These are phyloP conservation scores for Burhinus oedicnemus DNA, from an alignment of 2,113 vertebrate genomes.

Conservation along the genomic window DNA sequence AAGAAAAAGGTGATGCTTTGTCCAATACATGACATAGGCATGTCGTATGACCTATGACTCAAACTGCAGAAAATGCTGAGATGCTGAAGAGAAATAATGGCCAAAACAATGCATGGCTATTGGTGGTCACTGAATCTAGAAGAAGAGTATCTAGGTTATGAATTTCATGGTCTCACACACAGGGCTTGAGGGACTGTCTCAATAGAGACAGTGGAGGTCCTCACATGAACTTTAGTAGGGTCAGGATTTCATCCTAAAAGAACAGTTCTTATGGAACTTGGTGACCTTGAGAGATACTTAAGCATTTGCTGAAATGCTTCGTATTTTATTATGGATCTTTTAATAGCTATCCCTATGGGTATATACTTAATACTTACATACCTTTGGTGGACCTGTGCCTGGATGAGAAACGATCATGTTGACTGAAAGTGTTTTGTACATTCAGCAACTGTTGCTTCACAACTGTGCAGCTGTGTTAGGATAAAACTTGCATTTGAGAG, in stretches of 20 bases:
- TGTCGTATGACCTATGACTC: not conserved
- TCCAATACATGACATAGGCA: too few species aligned
- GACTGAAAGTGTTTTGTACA: not conserved
- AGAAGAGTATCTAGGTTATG: not conserved
- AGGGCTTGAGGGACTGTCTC: not conserved
- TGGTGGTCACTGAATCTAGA: not conserved
- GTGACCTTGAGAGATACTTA: not conserved
- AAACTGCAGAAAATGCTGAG: not conserved
- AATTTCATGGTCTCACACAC: not conserved
- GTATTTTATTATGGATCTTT: not conserved
- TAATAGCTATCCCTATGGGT: not conserved
- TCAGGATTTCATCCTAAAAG: not conserved
- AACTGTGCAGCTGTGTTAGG: not conserved
- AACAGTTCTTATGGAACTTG: not conserved
- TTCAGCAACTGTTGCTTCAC: not conserved
- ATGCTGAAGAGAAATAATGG: not conserved
- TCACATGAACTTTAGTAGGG: not conserved
- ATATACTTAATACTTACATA: not conserved
- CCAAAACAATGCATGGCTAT: not conserved
- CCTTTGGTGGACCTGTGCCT: not conserved
- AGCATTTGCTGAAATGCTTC: not conserved
- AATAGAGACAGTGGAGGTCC: not conserved
- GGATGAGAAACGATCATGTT: not conserved
- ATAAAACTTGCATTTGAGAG: not conserved
- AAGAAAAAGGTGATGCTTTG: not conserved